phyloP scores from a whole-genome alignment of 2,113 vertebrate species.

The Anarrhichthys ocellatus region DNA sequence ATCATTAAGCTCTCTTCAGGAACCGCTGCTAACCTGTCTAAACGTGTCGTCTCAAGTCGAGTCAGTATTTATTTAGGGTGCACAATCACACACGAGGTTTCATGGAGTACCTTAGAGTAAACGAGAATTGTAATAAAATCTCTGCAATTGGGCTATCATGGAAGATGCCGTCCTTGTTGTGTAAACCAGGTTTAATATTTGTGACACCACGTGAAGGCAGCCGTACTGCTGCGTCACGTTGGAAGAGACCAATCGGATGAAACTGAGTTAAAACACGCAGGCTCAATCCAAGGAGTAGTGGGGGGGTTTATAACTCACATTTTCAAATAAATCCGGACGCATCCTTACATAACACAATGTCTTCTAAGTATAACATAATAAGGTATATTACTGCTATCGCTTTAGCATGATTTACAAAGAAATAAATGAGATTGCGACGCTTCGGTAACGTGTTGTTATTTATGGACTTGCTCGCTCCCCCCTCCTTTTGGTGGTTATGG shows the following conservation, averaged over 20 bases:
- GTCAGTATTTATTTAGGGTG: neutral
- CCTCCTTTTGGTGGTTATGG: conserved; percentile 46
- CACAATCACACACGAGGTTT: neutral
- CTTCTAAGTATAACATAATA: neutral
- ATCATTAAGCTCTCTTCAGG: neutral
- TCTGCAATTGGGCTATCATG: neutral
- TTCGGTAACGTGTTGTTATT: neutral
- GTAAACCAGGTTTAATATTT: conserved; percentile 8
- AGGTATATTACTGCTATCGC: rapidly evolving
- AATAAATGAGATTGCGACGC: rapidly evolving
- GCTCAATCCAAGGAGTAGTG: conserved; percentile 2
- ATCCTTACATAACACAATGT: rapidly evolving
- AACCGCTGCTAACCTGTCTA: neutral
- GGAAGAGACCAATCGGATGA: conserved; percentile 83
- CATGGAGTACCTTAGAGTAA: neutral
- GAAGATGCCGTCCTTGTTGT: neutral
- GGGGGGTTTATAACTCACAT: neutral
- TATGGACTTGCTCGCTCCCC: neutral
- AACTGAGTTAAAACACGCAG: conserved; percentile 67
- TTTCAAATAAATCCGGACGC: neutral
- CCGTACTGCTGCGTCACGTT: conserved; percentile 71
- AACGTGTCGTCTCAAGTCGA: neutral
- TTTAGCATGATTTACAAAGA: rapidly evolving
- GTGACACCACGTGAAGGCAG: conserved; percentile 54
- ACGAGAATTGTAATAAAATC: neutral